Evolutionary conservation across 2,888 invertebrate species (phyloP).

Genomic region (Unio delphinus): DNA sequence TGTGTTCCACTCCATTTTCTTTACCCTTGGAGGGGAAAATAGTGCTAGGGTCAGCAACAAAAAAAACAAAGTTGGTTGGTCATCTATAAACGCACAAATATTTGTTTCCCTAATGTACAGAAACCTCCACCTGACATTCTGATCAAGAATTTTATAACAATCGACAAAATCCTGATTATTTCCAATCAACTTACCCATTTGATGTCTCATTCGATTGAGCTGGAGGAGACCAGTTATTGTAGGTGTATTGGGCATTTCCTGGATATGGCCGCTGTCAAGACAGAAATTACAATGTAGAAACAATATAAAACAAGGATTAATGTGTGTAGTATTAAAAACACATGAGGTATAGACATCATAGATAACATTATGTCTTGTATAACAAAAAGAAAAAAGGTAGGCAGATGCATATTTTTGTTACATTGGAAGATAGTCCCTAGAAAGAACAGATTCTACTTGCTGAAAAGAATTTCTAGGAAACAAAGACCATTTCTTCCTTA

Average conservation of each 20-base stretch:
- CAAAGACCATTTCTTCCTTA: too few relatives aligned
- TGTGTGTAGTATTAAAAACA: neutral
- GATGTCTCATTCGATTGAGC: conserved; percentile 95
- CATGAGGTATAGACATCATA: neutral
- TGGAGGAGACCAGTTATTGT: conserved; percentile 90
- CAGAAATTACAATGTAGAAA: conserved; percentile 13
- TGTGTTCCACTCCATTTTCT: too few relatives aligned
- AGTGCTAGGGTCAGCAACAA: too few relatives aligned
- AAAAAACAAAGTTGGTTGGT: too few relatives aligned
- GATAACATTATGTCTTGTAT: too few relatives aligned
- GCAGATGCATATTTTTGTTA: neutral
- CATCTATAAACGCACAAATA: too few relatives aligned
- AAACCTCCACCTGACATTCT: too few relatives aligned
- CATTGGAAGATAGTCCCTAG: neutral
- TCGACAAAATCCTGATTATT: neutral
- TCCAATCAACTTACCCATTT: conserved; percentile 80
- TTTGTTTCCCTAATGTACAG: too few relatives aligned
- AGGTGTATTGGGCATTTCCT: conserved; percentile 82
- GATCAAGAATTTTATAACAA: too few relatives aligned
- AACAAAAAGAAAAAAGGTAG: neutral
- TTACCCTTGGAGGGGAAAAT: too few relatives aligned
- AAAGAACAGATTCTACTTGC: neutral
- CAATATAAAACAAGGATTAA: conserved; percentile 1
- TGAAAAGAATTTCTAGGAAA: too few relatives aligned
- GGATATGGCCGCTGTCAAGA: conserved; percentile 69